These are phyloP conservation scores for Caenorhabditis latens DNA, from an alignment of 1,140 invertebrate genomes.

Conservation along the genomic window DNA sequence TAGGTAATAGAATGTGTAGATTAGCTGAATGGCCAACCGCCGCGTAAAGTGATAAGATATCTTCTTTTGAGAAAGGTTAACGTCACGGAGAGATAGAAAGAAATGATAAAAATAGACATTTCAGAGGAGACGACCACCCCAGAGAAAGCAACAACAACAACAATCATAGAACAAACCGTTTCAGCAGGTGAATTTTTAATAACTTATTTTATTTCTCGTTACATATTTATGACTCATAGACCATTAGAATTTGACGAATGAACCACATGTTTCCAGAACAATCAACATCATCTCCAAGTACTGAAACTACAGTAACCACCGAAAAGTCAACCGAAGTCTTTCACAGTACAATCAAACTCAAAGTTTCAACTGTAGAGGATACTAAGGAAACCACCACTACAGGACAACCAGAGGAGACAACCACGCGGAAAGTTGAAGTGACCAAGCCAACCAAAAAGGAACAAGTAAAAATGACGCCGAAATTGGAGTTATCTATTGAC, in stretches of 20 bases:
- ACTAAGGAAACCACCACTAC: background rate
- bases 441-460: constrained; percentile 4
- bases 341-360: constrained; percentile 25
- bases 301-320: background rate
- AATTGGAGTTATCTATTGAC: constrained; percentile 25
- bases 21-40: background rate
- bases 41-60: background rate
- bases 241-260: no score
- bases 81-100: background rate
- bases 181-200: no score
- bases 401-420: background rate
- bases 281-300: no score
- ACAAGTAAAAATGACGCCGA: background rate
- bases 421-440: background rate
- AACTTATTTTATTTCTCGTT: no score
- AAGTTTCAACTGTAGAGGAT: background rate
- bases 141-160: no score
- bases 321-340: constrained; percentile 2
- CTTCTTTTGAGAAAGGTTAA: background rate
- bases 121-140: no score
- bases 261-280: no score
- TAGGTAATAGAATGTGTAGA: background rate
- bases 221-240: no score
- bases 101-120: background rate
- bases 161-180: no score